Base-by-base conservation (phyloP, 2,113 vertebrate genomes). In the Manacus vitellinus region DNA sequence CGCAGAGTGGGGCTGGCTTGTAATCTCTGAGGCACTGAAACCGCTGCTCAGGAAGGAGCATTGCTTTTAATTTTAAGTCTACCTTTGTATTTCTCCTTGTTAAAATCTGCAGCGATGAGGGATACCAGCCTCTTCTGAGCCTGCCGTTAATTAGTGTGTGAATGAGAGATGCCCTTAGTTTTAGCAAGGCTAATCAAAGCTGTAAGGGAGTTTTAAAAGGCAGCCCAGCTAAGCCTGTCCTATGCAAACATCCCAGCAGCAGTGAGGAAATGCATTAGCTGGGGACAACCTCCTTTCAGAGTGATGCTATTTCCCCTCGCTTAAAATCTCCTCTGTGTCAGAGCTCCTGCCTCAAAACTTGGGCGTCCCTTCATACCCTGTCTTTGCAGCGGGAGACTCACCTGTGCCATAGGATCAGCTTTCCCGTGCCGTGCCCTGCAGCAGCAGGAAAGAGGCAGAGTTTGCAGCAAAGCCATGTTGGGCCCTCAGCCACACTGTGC, bases 81-180 rank as follows among this genome's bases (percentile, higher is more conserved):
- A 93, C 92, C 88, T 97, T 96, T 97, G 90, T 95, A 51, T 96
- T 96, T 78, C 77, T 89, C 85, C 96, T 90, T 94, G 94, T 96
- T 96, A 94, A 94, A 96, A 87, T 87, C 88, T 30, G 23, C 74
- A 39, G 82, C 39, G 7, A n/a, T n/a, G 81, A 87, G 58, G 91
- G 84, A 94, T 70, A 61, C 62, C 51, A 51, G n/a, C 77, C 65
- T 77, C 73, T 94, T 95, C 91, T 85, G 84, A 95, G 92, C 73
- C 89, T 72, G 83, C 89, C 22, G 8, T 89, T 96, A 96, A 96
- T 95, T 94, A 94, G 91, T 12, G 91, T n/a, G 39, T 65, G 83
- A 95, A 91, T 84, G 61, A 93, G 94, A 75, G 94, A 92, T 94
- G 88, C 95, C 94, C 88, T 89, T 55, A 74, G 81, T 93, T 90